phyloP scores from a whole-genome alignment of 2,113 vertebrate species.

The Bos indicus region DNA sequence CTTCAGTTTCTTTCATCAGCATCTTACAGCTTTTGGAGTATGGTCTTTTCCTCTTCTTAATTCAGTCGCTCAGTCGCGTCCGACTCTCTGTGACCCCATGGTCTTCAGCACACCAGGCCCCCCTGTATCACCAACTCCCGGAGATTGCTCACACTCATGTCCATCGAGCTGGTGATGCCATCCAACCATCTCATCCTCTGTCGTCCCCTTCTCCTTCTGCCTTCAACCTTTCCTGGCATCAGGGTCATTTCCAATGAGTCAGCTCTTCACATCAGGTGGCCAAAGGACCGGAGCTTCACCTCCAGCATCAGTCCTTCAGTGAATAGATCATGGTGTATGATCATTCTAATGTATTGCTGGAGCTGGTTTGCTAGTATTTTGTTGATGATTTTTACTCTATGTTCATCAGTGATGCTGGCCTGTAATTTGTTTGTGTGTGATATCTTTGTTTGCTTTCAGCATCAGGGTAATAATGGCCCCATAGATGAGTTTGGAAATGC shows the following conservation, averaged over 20 bases:
- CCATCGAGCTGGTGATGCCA: fast-evolving
- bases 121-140: fast-evolving
- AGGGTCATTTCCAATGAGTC: background rate
- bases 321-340: background rate
- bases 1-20: background rate
- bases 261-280: background rate
- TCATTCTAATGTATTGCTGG: background rate
- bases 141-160: background rate
- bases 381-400: background rate
- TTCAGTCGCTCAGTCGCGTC: fast-evolving
- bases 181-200: background rate
- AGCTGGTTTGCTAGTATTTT: background rate
- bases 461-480: background rate
- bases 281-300: background rate
- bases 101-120: background rate
- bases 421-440: background rate
- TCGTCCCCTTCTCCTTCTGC: background rate
- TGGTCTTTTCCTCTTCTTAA: background rate
- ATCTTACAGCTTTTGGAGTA: background rate
- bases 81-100: background rate
- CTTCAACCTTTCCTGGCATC: fast-evolving
- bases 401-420: background rate
- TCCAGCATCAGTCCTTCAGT: background rate
- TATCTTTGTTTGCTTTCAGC: background rate
- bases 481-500: background rate